Evolutionary conservation across 2,888 invertebrate genomes (phyloP).

Genomic region (Diarsia mendica): DNA sequence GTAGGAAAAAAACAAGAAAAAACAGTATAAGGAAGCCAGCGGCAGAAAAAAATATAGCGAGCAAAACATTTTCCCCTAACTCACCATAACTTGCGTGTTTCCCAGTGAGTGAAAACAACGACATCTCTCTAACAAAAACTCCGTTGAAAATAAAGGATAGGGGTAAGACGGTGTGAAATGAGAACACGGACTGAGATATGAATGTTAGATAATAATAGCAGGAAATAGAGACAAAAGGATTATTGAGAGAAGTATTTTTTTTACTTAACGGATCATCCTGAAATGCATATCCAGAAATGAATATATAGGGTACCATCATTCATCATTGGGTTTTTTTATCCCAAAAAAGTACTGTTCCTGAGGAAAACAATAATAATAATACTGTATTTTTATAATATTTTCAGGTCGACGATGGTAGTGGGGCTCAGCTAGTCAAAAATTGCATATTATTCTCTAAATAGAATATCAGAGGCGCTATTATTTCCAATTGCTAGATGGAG

Average conservation of each 20-base stretch:
- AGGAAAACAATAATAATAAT: too few species aligned
- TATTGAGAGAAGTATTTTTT: too few species aligned
- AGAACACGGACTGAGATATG: neutral
- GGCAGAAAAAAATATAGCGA: constrained; percentile 33
- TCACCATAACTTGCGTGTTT: constrained; percentile 46
- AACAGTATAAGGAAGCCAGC: constrained; percentile 26
- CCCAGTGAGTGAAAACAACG: constrained; percentile 46
- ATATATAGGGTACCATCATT: too few species aligned
- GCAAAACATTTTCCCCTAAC: constrained; percentile 47
- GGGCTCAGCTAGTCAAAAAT: too few species aligned
- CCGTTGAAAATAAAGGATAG: constrained; percentile 24
- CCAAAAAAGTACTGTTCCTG: too few species aligned
- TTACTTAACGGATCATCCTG: too few species aligned
- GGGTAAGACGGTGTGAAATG: constrained; percentile 25
- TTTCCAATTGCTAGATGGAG: neutral
- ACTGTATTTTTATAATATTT: too few species aligned
- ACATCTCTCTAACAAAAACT: constrained; percentile 46
- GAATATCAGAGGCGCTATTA: neutral
- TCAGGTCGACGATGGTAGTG: too few species aligned
- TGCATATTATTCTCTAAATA: neutral
- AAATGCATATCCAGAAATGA: too few species aligned
- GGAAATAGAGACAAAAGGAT: neutral
- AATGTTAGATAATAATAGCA: constrained; percentile 6
- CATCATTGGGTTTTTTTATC: too few species aligned
- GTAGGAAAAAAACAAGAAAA: constrained; percentile 45